Conservation (phyloP, 2,888 invertebrate genomes). For the Lasioglossum oenotherae region DNA sequence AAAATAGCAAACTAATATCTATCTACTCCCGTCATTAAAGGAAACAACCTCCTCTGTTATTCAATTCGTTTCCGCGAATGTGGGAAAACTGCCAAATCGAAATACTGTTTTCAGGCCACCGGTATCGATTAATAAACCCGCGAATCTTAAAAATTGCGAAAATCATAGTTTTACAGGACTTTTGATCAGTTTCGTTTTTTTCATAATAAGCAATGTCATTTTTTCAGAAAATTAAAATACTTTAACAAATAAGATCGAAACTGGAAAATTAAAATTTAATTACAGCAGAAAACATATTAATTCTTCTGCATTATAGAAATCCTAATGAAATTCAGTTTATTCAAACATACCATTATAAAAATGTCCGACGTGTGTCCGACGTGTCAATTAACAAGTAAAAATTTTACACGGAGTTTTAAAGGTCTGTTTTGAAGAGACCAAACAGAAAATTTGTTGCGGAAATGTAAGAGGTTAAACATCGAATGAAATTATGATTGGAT, state of each 20-base stretch:
- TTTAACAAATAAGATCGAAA: too few relatives aligned
- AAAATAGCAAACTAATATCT: conserved; percentile 56
- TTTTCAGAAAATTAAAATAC: too few relatives aligned
- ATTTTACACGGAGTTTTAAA: neutral
- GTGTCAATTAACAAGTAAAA: neutral
- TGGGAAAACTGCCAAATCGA: neutral
- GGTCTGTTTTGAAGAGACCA: neutral
- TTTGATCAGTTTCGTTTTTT: too few relatives aligned
- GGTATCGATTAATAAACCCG: neutral
- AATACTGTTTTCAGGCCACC: neutral
- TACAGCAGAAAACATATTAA: too few relatives aligned
- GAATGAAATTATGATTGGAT: neutral
- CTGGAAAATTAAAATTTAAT: too few relatives aligned
- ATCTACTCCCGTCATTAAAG: conserved; percentile 35
- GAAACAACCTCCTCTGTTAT: conserved; percentile 33
- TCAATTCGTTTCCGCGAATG: conserved; percentile 31
- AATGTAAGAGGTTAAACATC: neutral
- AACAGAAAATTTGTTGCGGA: neutral
- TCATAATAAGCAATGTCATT: too few relatives aligned
- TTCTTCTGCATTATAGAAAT: too few relatives aligned
- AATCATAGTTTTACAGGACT: too few relatives aligned
- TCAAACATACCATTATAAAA: too few relatives aligned
- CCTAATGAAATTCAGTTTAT: too few relatives aligned
- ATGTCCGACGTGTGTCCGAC: too few relatives aligned
- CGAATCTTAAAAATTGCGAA: neutral